Conservation (phyloP, 2,888 invertebrate species). For the Ophion ventricosus region DNA sequence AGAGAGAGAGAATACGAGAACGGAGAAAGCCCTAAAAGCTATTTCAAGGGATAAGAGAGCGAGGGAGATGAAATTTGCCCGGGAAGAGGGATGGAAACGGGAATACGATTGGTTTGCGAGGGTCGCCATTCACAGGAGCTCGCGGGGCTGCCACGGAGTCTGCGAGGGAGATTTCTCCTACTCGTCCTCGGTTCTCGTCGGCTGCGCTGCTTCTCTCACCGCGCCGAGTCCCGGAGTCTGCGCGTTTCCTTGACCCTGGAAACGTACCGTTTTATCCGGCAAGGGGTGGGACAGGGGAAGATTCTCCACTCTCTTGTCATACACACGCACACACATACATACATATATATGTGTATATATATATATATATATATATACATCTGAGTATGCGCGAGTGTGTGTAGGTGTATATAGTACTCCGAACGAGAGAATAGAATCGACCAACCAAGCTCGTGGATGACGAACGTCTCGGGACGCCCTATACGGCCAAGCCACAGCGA, state of each 20-base stretch:
- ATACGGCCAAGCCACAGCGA: constrained; percentile 69
- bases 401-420: constrained; percentile 29
- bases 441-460: constrained; percentile 80
- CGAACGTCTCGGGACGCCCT: constrained; percentile 82
- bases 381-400: not conserved
- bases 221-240: constrained; percentile 76
- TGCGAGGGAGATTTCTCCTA: constrained; percentile 71
- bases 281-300: constrained; percentile 70
- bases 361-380: not conserved
- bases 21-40: constrained; percentile 17
- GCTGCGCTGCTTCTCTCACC: constrained; percentile 47
- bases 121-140: constrained; percentile 81
- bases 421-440: constrained; percentile 68
- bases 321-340: not conserved
- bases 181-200: constrained; percentile 28
- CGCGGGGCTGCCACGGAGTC: constrained; percentile 78
- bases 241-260: constrained; percentile 80
- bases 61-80: constrained; percentile 72
- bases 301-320: constrained; percentile 56
- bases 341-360: not conserved
- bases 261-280: constrained; percentile 71
- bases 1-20: constrained; percentile 34
- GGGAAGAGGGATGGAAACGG: constrained; percentile 83
- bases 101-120: constrained; percentile 83
- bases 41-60: constrained; percentile 43